Evolutionary conservation across 2,797 vertebrate species (phyloP).

Genomic region (Petrocephalus schoutedeni): DNA sequence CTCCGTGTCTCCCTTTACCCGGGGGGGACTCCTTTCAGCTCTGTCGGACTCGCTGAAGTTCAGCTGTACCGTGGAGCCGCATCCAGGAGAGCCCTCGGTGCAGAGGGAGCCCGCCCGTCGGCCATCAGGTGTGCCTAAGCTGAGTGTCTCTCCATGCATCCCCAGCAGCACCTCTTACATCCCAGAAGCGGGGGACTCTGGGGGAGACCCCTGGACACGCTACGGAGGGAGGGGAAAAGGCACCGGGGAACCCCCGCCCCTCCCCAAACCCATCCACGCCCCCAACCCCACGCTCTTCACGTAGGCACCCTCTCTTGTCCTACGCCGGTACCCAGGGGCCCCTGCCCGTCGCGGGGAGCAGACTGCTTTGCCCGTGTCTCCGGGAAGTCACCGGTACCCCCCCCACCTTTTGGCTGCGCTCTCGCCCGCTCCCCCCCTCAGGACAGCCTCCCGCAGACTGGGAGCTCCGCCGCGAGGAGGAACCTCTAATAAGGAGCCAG

Average conservation of each 20-base stretch:
- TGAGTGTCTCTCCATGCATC: background rate
- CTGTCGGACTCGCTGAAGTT: constrained; percentile 32
- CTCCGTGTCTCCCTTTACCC: background rate
- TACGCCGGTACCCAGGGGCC: constrained; percentile 27
- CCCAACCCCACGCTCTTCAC: constrained; percentile 22
- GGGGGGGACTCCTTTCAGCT: constrained; percentile 23
- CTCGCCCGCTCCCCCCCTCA: constrained; percentile 51
- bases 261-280: constrained; percentile 16
- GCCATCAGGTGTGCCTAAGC: background rate
- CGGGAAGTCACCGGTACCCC: constrained; percentile 60
- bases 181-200: background rate
- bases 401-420: constrained; percentile 22
- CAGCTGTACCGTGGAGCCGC: background rate
- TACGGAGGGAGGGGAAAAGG: constrained; percentile 33
- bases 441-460: constrained; percentile 77
- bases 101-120: background rate
- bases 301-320: constrained; percentile 26
- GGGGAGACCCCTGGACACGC: constrained; percentile 15
- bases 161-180: too few relatives aligned
- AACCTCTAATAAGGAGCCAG: constrained; percentile 76
- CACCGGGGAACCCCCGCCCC: constrained; percentile 38
- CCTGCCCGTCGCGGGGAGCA: constrained; percentile 40
- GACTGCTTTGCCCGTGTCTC: constrained; percentile 46
- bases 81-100: background rate
- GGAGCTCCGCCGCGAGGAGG: constrained; percentile 80